A percentile compares a stretch with the other conserved stretches of the same genome.
phyloP scores from a whole-genome alignment of 1,140 invertebrate genomes.

The Agrilus planipennis region DNA sequence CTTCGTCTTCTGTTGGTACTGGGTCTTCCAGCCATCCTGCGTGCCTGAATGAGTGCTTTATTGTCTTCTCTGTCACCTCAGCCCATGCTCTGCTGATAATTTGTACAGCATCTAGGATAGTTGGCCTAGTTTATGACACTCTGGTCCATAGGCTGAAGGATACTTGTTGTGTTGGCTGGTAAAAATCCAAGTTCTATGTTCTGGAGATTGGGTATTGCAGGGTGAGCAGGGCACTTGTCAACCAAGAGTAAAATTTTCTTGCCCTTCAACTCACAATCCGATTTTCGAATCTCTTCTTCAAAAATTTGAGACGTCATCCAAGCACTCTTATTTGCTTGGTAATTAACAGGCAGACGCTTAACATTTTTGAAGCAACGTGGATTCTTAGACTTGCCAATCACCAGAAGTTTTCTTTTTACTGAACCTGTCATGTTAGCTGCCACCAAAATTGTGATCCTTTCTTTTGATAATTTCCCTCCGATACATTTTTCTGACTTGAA shows the following conservation, averaged over 20 bases:
- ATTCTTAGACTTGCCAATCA: conserved; percentile 16
- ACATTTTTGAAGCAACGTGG: conserved; percentile 10
- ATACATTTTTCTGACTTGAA: conserved; percentile 26
- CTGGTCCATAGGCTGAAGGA: conserved; percentile 1
- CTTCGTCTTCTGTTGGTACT: too few relatives aligned
- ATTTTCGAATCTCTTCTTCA: background rate
- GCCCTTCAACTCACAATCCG: too few relatives aligned
- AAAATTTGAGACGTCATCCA: conserved; percentile 9
- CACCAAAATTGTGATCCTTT: conserved; percentile 27
- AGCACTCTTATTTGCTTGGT: conserved; percentile 4
- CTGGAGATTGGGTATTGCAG: background rate
- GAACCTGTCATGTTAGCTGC: conserved; percentile 25
- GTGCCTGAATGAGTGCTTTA: too few relatives aligned
- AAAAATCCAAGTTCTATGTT: background rate
- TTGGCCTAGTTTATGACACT: background rate
- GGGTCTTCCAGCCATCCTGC: too few relatives aligned
- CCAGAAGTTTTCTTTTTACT: conserved; percentile 34
- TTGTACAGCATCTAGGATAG: too few relatives aligned
- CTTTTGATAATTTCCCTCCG: conserved; percentile 27
- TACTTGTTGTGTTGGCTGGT: background rate
- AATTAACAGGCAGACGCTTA: conserved; percentile 1
- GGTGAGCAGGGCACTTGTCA: background rate
- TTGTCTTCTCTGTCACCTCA: too few relatives aligned
- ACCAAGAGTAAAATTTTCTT: background rate
- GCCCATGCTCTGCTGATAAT: too few relatives aligned